Evolutionary conservation across 1,140 invertebrate genomes (phyloP).

Genomic region (Pseudoatta argentina): DNA sequence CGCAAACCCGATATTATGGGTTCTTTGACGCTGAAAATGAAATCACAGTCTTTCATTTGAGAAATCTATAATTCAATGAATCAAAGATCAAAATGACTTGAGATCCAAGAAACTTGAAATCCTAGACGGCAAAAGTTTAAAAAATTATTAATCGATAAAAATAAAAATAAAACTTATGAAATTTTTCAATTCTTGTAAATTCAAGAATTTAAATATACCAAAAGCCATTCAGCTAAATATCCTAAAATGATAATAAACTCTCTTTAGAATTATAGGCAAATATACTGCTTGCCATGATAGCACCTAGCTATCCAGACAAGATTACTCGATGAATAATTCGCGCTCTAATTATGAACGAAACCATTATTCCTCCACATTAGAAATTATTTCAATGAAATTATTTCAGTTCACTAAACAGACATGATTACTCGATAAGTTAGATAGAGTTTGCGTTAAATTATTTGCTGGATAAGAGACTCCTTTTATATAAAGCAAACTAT

Average conservation of each 20-base stretch:
- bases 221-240: slow-evolving; percentile 10
- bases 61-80: slow-evolving; percentile 43
- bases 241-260: not conserved
- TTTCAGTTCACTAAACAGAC: not conserved
- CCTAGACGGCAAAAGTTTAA: not conserved
- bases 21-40: slow-evolving; percentile 43
- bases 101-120: not conserved
- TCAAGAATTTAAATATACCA: not conserved
- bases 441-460: slow-evolving; percentile 10
- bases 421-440: not conserved
- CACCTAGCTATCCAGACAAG: not conserved
- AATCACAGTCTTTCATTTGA: not conserved
- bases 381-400: slow-evolving; percentile 29
- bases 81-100: slow-evolving; percentile 17
- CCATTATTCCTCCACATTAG: not conserved
- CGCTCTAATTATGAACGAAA: slow-evolving; percentile 38
- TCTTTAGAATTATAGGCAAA: not conserved
- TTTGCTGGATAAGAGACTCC: not conserved
- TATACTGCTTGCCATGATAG: slow-evolving; percentile 15
- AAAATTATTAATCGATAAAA: not conserved
- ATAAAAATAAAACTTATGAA: not conserved
- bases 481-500: not conserved
- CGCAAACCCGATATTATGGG: slow-evolving; percentile 5
- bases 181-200: not conserved
- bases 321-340: slow-evolving; percentile 31